These are phyloP conservation scores for Anagrus nilaparvatae DNA, from an alignment of 1,140 invertebrate species.

Conservation along the genomic window DNA sequence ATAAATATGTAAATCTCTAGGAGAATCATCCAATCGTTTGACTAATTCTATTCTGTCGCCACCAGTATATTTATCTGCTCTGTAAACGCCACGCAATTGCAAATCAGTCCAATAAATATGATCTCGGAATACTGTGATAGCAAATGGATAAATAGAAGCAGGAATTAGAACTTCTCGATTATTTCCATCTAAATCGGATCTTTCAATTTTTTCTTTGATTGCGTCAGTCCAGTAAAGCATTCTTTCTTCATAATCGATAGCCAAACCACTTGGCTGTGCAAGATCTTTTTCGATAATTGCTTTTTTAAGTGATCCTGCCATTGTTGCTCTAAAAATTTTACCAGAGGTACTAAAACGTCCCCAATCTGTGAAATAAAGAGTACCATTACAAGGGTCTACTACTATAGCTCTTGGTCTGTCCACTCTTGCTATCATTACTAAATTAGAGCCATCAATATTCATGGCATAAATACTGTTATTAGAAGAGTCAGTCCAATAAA, in stretches of 20 bases:
- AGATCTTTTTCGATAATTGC: slow-evolving; percentile 85
- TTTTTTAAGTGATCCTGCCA: slow-evolving; percentile 89
- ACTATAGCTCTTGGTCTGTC: slow-evolving; percentile 91
- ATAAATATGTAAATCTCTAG: slow-evolving; percentile 84
- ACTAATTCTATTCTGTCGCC: slow-evolving; percentile 90
- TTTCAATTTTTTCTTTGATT: slow-evolving; percentile 92
- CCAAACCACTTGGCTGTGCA: slow-evolving; percentile 89
- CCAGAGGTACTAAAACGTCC: slow-evolving; percentile 84
- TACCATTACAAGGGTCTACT: slow-evolving; percentile 92
- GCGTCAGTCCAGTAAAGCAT: slow-evolving; percentile 98
- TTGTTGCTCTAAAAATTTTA: slow-evolving; percentile 90
- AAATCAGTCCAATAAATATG: slow-evolving; percentile 98
- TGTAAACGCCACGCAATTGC: slow-evolving; percentile 84
- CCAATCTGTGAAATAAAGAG: slow-evolving; percentile 89
- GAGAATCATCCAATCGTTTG: slow-evolving; percentile 79
- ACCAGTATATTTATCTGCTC: slow-evolving; percentile 95
- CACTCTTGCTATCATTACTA: slow-evolving; percentile 88
- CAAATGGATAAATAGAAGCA: slow-evolving; percentile 93
- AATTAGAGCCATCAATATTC: slow-evolving; percentile 78
- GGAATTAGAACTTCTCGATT: slow-evolving; percentile 67
- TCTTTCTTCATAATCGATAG: slow-evolving; percentile 91
- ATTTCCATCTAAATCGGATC: slow-evolving; percentile 78
- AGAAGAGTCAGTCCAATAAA: slow-evolving; percentile 94
- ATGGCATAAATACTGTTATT: slow-evolving; percentile 93
- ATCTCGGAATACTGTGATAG: slow-evolving; percentile 81